Base-by-base conservation (phyloP, 2,113 vertebrate genomes). In the Limnothrissa miodon region DNA sequence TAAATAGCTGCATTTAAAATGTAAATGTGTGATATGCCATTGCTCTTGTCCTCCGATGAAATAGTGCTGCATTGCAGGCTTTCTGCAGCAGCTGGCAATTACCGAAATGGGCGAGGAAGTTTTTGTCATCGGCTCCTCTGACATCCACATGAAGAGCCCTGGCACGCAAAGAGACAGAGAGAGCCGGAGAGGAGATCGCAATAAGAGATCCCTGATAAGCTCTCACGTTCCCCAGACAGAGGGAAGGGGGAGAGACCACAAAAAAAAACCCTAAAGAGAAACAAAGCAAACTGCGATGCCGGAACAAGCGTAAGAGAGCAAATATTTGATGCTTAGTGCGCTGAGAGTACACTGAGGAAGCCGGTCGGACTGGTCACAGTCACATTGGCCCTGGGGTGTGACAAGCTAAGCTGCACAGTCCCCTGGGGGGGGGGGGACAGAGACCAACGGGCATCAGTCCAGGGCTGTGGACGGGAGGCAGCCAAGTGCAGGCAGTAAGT, bases 51-150 rank as follows among this genome's bases (percentile, higher is more conserved):
- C 66, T 36, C 29, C 10, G 5, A 11, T 39, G 66, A 74, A 36
- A 33, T 36, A 74, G 33, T 74, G 66, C 66, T 74, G 66, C 66
- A 74, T 74, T 74, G 66, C 66, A 74, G 66, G 66, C 29, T 74
- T 17, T 25, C 66, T 74, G 66, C 66, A 74, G 66, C 66, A 36
- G 66, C 66, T 74, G 66, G 66, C 66, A 74, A 74, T 74, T 74
- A 74, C 66, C 29, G 13, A 74, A 74, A 13, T 29, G 66, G 66
- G 59, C 9, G 33, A 36, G 66, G 29, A 74, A 74, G 66, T 74
- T 74, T n/a, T 74, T 74, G 66, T 74, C 66, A 74, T 74, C 66
- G 33, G 29, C 66, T 74, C 66, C 66, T 33, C 33, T 74, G 66
- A 74, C 66, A 74, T 29, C 66, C 66, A 74, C 66, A 39, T 74